A percentile compares a stretch with the other conserved stretches of the same genome.
These are phyloP conservation scores for Tiliacea aurago DNA, from an alignment of 2,888 invertebrate genomes.

Conservation along the genomic window DNA sequence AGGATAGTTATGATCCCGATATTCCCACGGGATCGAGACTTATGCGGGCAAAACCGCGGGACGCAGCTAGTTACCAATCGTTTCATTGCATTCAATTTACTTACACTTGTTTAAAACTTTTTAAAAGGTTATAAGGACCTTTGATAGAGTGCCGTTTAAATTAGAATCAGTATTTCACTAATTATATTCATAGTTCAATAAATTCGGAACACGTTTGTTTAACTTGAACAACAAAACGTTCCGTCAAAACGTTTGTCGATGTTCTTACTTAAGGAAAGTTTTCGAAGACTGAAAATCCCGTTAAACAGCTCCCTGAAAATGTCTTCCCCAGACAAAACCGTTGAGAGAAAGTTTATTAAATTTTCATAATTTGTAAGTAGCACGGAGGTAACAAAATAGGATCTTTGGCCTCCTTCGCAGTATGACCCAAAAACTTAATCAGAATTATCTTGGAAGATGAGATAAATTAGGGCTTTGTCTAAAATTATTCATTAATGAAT, in stretches of 20 bases:
- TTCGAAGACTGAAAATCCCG: not conserved
- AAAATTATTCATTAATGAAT: slow-evolving; percentile 1
- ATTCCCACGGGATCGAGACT: too few species aligned
- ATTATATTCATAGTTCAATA: not conserved
- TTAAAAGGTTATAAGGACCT: not conserved
- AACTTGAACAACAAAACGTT: not conserved
- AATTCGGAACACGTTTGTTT: not conserved
- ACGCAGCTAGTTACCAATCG: too few species aligned
- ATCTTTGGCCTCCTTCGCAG: slow-evolving; percentile 1
- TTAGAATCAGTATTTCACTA: not conserved
- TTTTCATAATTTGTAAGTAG: slow-evolving; percentile 25
- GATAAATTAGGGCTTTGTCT: not conserved
- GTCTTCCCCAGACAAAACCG: not conserved
- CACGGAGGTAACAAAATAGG: slow-evolving; percentile 4
- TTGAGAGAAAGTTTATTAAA: slow-evolving; percentile 23
- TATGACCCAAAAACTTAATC: slow-evolving; percentile 16
- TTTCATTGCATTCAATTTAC: too few species aligned
- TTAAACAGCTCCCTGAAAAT: not conserved
- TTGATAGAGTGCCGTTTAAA: not conserved
- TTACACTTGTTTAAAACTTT: too few species aligned
- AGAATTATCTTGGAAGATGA: not conserved
- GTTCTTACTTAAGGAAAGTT: slow-evolving; percentile 9
- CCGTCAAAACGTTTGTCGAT: not conserved
- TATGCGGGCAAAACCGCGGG: too few species aligned
- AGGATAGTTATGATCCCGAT: too few species aligned